A percentile compares a stretch with the other conserved stretches of the same genome.
These are phyloP conservation scores for Mythimna vitellina DNA, from an alignment of 2,888 invertebrate species.

Conservation along the genomic window DNA sequence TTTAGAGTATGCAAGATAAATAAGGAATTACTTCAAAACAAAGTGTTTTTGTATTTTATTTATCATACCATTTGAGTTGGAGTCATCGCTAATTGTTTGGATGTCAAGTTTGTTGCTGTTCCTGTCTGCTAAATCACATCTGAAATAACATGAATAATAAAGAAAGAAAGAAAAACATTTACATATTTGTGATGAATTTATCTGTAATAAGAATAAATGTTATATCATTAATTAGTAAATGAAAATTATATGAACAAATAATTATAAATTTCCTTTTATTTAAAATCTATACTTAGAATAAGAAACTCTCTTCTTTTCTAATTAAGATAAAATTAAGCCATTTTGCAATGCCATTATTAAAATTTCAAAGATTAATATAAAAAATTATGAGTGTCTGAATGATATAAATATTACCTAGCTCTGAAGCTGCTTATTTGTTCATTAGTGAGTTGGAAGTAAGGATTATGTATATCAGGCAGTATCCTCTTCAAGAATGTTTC, in stretches of 20 bases:
- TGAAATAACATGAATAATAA: conserved; percentile 63
- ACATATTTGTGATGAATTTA: too few relatives aligned
- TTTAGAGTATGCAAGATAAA: background rate
- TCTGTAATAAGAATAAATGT: background rate
- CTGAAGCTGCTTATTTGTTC: conserved; percentile 82
- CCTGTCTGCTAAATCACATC: conserved; percentile 75
- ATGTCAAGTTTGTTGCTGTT: conserved; percentile 78
- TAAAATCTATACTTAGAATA: too few relatives aligned
- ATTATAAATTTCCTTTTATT: too few relatives aligned
- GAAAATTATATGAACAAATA: too few relatives aligned
- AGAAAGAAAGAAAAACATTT: too few relatives aligned
- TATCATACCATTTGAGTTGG: conserved; percentile 73
- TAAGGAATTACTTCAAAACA: background rate
- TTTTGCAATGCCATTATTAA: background rate
- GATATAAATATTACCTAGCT: conserved; percentile 64
- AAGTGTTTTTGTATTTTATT: conserved; percentile 4
- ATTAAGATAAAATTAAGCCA: background rate
- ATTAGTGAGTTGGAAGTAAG: conserved; percentile 80
- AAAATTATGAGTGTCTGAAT: background rate
- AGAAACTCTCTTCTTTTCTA: too few relatives aligned
- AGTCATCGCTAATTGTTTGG: conserved; percentile 70
- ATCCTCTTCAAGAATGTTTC: conserved; percentile 87
- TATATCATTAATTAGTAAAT: too few relatives aligned
- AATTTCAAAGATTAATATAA: background rate
- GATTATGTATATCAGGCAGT: conserved; percentile 85